Percentiles rank a stretch among this genome's conserved stretches.
These are phyloP conservation scores for Eucidaris tribuloides DNA, from an alignment of 35 echinoderm and acorn worm species.

Conservation along the genomic window DNA sequence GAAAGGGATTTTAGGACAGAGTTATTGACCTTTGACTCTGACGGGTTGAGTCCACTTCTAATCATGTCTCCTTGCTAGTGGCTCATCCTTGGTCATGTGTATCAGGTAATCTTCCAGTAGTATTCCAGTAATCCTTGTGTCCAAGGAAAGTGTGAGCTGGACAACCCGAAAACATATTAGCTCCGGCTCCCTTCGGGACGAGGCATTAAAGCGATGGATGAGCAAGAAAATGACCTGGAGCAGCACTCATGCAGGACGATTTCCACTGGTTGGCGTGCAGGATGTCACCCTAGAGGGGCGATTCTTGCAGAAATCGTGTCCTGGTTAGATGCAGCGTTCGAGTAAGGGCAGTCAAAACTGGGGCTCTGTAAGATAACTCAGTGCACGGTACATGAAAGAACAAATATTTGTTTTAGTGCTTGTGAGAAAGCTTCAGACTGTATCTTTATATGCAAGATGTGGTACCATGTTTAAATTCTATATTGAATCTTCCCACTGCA, in stretches of 20 bases:
- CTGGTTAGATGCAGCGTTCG: constrained; percentile 55
- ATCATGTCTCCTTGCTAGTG: too few species aligned
- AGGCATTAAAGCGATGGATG: too few species aligned
- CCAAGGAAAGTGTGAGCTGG: too few species aligned
- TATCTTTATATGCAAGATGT: background rate
- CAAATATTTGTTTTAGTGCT: background rate
- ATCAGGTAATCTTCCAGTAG: too few species aligned
- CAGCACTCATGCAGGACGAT: constrained; percentile 92
- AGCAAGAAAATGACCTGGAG: constrained; percentile 66
- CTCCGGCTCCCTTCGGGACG: too few species aligned
- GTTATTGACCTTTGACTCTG: too few species aligned
- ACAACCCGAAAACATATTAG: too few species aligned
- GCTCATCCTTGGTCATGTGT: too few species aligned
- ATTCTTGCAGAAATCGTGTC: constrained; percentile 78
- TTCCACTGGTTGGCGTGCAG: constrained; percentile 62
- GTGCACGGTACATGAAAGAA: background rate
- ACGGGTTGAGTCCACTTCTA: too few species aligned
- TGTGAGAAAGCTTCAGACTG: background rate
- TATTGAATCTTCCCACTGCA: too few species aligned
- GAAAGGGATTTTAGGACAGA: too few species aligned
- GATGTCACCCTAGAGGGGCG: constrained; percentile 72
- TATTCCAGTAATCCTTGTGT: too few species aligned
- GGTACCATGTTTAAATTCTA: background rate
- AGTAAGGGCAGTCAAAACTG: constrained; percentile 57
- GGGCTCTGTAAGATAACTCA: constrained; percentile 70